phyloP scores from a whole-genome alignment of 2,888 invertebrate genomes.

The Spisula subtruncata region DNA sequence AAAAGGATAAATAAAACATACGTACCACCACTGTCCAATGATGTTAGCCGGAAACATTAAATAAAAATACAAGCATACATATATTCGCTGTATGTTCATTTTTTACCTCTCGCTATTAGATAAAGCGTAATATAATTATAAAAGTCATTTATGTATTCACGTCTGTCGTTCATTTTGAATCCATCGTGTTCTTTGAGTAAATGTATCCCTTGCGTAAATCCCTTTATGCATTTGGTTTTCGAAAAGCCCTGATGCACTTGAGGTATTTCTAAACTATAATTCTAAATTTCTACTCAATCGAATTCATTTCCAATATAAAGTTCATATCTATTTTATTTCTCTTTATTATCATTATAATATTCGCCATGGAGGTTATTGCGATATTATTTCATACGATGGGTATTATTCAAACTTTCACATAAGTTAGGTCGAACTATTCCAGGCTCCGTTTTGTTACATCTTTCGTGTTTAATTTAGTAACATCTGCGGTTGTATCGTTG shows the following conservation, averaged over 20 bases:
- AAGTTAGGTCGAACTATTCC: background rate
- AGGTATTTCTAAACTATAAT: background rate
- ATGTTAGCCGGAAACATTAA: slow-evolving; percentile 95
- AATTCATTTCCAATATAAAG: slow-evolving; percentile 25
- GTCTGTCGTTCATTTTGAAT: slow-evolving; percentile 21
- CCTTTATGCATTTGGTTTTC: slow-evolving; percentile 1
- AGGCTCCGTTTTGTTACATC: background rate
- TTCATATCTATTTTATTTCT: slow-evolving; percentile 28
- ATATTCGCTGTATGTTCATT: slow-evolving; percentile 91
- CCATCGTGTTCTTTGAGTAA: background rate
- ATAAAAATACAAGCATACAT: slow-evolving; percentile 94
- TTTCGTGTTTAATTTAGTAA: background rate
- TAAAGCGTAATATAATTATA: slow-evolving; percentile 16
- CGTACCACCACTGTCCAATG: slow-evolving; percentile 94
- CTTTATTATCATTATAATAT: background rate
- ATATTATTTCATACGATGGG: background rate
- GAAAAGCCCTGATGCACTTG: slow-evolving; percentile 17
- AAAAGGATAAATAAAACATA: slow-evolving; percentile 83
- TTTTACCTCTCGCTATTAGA: slow-evolving; percentile 52
- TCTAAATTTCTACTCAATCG: background rate
- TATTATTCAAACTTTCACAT: background rate
- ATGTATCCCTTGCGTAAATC: background rate
- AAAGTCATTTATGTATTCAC: slow-evolving; percentile 2
- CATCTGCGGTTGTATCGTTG: slow-evolving; percentile 4
- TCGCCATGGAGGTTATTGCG: background rate